Conservation (phyloP, 2,797 vertebrate genomes). For the Glyptemys insculpta region DNA sequence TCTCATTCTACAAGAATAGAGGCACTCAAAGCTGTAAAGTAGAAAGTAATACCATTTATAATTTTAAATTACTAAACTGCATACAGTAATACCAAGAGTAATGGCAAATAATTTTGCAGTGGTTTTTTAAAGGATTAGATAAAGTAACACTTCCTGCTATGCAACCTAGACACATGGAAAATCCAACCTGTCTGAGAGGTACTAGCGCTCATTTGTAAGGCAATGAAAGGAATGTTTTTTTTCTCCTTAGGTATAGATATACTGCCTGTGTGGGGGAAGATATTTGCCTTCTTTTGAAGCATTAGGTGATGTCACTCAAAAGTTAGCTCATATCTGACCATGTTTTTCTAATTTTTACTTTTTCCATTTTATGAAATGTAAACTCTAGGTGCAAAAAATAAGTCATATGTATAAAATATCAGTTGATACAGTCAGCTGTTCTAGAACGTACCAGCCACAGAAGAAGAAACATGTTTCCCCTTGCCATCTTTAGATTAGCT, state of each 20-base stretch:
- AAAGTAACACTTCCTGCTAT: background rate
- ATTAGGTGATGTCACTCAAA: background rate
- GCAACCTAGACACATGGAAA: background rate
- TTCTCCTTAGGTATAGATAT: too few species aligned
- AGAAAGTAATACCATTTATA: background rate
- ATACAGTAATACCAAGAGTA: background rate
- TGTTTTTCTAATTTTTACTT: background rate
- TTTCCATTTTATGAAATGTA: background rate
- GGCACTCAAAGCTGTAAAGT: background rate
- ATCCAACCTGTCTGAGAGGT: background rate
- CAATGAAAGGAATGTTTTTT: rapidly evolving
- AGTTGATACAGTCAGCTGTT: background rate
- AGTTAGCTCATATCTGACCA: background rate
- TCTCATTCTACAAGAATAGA: background rate
- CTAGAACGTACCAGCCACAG: background rate
- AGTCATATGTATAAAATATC: too few species aligned
- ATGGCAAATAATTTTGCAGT: background rate
- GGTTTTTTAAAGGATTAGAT: background rate
- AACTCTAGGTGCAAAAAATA: background rate
- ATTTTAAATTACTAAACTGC: background rate
- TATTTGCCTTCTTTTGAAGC: background rate
- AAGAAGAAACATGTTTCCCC: background rate
- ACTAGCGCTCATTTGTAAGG: background rate
- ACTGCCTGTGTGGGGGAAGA: background rate
- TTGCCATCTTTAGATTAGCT: background rate